Evolutionary conservation across 2,888 invertebrate species (phyloP), one percentile per base, ranked within the genome.

Genomic region (Ramazzottius varieornatus): DNA sequence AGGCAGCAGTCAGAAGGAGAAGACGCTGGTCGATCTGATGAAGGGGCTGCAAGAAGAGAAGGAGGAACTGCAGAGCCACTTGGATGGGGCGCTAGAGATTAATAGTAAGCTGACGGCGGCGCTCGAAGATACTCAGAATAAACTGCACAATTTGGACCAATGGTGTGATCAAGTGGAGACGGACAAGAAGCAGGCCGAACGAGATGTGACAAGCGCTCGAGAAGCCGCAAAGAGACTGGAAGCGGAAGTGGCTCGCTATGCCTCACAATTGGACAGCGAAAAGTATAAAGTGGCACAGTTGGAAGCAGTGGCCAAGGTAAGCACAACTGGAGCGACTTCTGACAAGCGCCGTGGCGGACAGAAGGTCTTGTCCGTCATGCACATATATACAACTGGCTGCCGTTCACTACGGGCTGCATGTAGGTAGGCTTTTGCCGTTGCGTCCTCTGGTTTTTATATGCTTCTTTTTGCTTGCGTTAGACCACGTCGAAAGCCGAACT

Each of bases 11-110:
- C 75, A 75, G 65, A 70, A 74, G 64, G 76, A 77, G 67, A 69
- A 71, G 70, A 87, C 88, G 74, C 78, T 92, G 63, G 81, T 89
- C 33, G 87, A 86, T 71, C 80, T 91, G 65, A 79, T 91, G 8
- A 88, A 89, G 79, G 83, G 83, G 74, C 68, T 66, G 16, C 66
- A 88, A 75, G 86, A 86, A 70, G 88, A 88, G 72, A 81, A 86
- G 16, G 85, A 87, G 69, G 78, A 81, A 29, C 76, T 87, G 65
- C 72, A 86, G 63, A 76, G 81, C 24, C 54, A 54, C 4, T 4
- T 54, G 54, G 54, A 54, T 8, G 8, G n/a, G 8, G 54, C 54
- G 20, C 29, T 54, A 24, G 54, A 29, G 29, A 8, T 16, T 16
- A 54, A 54, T 29, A 54, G 24, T 54, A 54, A 54, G 29, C 24